Evolutionary conservation across 1,140 invertebrate species (phyloP), one percentile per base, ranked within the genome.

Genomic region (Colletes latitarsis): DNA sequence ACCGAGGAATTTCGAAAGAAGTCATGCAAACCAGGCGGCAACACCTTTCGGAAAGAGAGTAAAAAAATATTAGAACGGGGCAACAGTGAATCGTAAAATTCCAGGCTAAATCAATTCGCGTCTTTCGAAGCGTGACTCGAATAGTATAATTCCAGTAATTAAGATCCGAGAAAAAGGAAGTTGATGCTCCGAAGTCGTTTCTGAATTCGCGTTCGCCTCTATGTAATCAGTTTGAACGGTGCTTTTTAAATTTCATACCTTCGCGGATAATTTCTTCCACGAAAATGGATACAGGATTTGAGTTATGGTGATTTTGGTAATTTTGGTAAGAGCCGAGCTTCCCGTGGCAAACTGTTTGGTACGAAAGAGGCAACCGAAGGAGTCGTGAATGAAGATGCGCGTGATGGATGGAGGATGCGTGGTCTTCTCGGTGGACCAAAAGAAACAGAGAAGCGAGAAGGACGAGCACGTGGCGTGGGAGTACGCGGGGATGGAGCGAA

Each of bases 381-480:
- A 58, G 17, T 69, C 60, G 41, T 64, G 75, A 57, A 74, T 68
- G 73, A 74, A 72, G 64, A 74, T 69, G 67, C 68, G 30, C 60
- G 75, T 74, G 82, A 85, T 76, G 63, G 67, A 86, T 81, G 70
- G 58, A 82, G 83, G 52, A 81, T 55, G 30, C 79, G 73, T 67
- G 60, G 53, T 52, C 82, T 63, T 52, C 69, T 62, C 30, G 67
- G 46, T 72, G 71, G 64, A 75, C 60, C 46, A 64, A 75, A 77
- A 84, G 75, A 82, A 81, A n/a, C 52, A 84, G 52, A 53, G 63
- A 58, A 55, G 73, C 72, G 67, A 70, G 83, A 83, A 63, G 52
- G 80, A 81, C 78, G 84, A 83, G 83, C 87, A 88, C 88, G 88
- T 88, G 84, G 89, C 88, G 88, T 90, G 88, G 88, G 88, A 85